These are phyloP conservation scores for Psittacula derbiana DNA, from an alignment of 2,797 vertebrate species.

Conservation along the genomic window DNA sequence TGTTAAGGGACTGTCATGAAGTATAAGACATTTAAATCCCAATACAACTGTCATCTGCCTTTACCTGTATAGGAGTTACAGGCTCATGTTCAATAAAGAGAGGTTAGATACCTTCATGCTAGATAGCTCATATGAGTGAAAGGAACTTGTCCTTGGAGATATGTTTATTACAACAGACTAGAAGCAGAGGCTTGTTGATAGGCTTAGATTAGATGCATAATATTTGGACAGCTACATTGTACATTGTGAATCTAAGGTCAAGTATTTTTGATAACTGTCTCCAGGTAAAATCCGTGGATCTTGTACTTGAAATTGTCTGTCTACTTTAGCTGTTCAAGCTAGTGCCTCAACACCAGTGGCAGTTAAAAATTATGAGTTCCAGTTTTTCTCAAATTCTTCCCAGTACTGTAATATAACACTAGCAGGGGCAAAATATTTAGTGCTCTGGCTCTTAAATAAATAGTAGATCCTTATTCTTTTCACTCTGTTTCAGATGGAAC, in stretches of 20 bases:
- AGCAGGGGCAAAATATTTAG: background rate
- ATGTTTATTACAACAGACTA: background rate
- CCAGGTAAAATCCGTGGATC: background rate
- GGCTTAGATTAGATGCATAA: background rate
- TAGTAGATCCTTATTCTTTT: constrained; percentile 36
- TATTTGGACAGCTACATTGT: background rate
- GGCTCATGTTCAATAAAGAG: background rate
- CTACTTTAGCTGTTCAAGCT: background rate
- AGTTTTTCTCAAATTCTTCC: background rate
- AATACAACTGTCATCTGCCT: background rate
- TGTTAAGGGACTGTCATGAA: background rate
- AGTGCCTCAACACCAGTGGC: background rate
- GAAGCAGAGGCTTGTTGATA: background rate
- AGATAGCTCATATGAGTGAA: background rate
- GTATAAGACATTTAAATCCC: background rate
- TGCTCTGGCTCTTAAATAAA: background rate
- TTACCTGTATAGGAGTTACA: background rate
- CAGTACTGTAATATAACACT: background rate
- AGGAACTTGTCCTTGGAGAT: background rate
- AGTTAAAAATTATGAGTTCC: background rate
- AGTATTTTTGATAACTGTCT: background rate
- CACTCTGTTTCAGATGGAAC: constrained; percentile 89
- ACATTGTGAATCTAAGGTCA: background rate
- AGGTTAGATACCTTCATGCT: background rate
- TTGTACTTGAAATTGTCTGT: background rate